Base-by-base conservation (phyloP, 1,140 invertebrate genomes). In the Phocides pigmalion region DNA sequence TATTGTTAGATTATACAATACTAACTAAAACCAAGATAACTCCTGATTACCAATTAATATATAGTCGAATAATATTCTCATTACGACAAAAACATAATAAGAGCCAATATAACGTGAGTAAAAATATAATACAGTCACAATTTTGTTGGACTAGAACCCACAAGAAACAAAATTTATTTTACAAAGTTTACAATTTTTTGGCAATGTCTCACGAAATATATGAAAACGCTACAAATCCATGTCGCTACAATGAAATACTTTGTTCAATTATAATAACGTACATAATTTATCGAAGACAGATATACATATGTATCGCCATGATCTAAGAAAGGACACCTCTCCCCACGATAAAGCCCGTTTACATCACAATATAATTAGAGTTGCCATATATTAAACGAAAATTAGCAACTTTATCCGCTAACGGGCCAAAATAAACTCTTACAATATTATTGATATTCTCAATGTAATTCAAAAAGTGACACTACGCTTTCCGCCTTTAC, bases 71-170 rank as follows among this genome's bases (percentile, higher is more conserved):
- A 66, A 76, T 82, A 77, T 78, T 73, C 62, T 74, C 68, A 69
- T 72, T 76, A 83, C 68, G 58, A 76, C 59, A 67, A 77, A 72
- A 77, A 72, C 46, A 71, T 70, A 70, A 72, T 74, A 73, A 77
- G 69, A 77, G 76, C 81, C 84, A 79, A 84, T 85, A 49, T 25
- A 77, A 67, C 66, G 63, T 68, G 71, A 76, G 69, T 75, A 79
- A 72, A 79, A 78, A 69, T 82, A 82, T 79, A 77, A 74, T 83
- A 83, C 74, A 84, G 76, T 76, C 70, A 80, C 66, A 87, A 88
- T 85, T 89, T 88, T 82, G 84, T 86, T 82, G 84, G 88, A 90
- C 86, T 90, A 90, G 86, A 90, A 84, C 81, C 86, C 84, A 85
- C 72, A 82, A 79, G 82, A 73, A 71, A 65, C 69, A 77, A 76